Conservation (phyloP, 2,888 invertebrate genomes). For the Tiliacea citrago region DNA sequence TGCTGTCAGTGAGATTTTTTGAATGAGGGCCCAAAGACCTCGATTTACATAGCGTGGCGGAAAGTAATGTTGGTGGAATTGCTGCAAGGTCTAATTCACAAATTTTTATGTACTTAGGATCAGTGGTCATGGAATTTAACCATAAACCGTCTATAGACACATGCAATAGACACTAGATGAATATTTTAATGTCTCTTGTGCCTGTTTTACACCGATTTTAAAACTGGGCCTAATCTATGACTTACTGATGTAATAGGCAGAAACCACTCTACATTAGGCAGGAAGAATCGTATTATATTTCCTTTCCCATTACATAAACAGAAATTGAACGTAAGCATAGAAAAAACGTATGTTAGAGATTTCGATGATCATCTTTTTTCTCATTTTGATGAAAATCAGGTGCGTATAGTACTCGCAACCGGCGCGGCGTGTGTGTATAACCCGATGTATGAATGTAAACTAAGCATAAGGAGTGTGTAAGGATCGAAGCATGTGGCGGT, state of each 20-base stretch:
- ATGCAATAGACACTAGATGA: background rate
- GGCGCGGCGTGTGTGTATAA: too few species aligned
- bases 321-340: background rate
- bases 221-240: background rate
- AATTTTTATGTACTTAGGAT: background rate
- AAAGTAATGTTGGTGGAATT: background rate
- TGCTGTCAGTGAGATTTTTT: background rate
- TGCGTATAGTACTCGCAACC: background rate
- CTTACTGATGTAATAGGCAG: background rate
- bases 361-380: background rate
- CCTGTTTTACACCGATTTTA: background rate
- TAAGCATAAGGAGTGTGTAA: background rate
- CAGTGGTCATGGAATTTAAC: background rate
- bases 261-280: background rate
- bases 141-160: background rate
- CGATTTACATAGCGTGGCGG: background rate
- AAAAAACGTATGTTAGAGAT: background rate
- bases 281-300: background rate
- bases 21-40: background rate
- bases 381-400: background rate
- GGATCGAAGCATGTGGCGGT: background rate
- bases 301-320: background rate
- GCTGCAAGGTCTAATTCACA: constrained; percentile 8
- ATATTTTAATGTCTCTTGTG: background rate
- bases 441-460: too few species aligned